phyloP scores from a whole-genome alignment of 2,797 vertebrate genomes.

The Phrynocephalus vlangalii region DNA sequence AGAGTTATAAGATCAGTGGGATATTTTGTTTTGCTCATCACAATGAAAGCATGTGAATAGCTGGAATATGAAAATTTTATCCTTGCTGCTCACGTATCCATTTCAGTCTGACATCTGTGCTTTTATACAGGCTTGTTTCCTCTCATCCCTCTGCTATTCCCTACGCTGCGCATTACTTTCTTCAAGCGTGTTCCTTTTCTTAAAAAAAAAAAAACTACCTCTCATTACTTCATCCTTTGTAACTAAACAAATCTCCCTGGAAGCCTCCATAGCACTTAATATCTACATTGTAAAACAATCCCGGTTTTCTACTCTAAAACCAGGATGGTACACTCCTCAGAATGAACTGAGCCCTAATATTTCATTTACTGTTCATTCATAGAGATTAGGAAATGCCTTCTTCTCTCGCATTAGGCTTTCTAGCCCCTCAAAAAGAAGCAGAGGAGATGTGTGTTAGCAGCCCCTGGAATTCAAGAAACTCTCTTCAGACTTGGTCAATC shows the following conservation, averaged over 20 bases:
- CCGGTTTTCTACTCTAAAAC: neutral
- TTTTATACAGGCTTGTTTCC: conserved; percentile 25
- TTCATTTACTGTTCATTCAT: conserved; percentile 1
- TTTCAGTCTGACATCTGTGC: conserved; percentile 14
- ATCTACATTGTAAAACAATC: neutral
- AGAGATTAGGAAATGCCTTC: neutral
- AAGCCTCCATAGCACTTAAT: neutral
- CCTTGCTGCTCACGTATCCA: neutral
- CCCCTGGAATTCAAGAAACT: neutral
- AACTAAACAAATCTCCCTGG: conserved; percentile 2
- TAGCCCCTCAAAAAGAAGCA: neutral
- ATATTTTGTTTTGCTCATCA: neutral
- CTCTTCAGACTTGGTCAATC: neutral
- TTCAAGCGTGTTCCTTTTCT: conserved; percentile 12
- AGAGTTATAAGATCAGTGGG: neutral
- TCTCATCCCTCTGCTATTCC: neutral
- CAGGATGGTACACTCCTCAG: conserved; percentile 12
- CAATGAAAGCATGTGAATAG: neutral
- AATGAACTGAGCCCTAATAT: conserved; percentile 20
- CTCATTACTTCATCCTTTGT: neutral
- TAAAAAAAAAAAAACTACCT: neutral
- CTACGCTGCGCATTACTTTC: conserved; percentile 1
- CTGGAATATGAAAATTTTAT: neutral
- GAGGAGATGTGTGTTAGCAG: neutral
- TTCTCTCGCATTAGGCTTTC: neutral